Base-by-base conservation (phyloP, 2,888 invertebrate species). In the Aspidiotus destructor region DNA sequence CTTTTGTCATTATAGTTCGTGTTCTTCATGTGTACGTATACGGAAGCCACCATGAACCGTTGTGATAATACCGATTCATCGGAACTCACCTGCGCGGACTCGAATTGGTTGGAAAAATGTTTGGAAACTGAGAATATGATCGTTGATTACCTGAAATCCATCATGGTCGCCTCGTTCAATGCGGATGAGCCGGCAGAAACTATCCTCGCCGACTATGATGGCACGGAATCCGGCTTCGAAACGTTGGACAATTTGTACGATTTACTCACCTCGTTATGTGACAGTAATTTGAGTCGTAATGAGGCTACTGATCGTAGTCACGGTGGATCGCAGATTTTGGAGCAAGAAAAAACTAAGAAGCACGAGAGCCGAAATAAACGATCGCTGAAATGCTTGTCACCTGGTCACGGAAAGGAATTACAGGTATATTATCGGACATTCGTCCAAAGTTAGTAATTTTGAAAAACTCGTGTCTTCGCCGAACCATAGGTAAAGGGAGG, bases 81-180 rank as follows among this genome's bases (percentile, higher is more conserved):
- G 54, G 57, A 57, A 13, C 57, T 42, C 42, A n/a, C 13, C 10
- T 11, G 13, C 5, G 5, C 11, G n/a, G 64, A 64, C 40, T 17
- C 57, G 11, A 57, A 68, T 54, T 68, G 61, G 68, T 40, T 68
- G 41, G 53, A 61, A 10, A 60, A 60, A 61, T 68, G 60, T 42
- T 40, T 61, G 15, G 60, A 68, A 17, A 60, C 68, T n/a, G 68
- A 68, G 41, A 68, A 68, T 41, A 15, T 68, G 7, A 61, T 68
- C 41, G 15, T 68, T 10, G 68, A 61, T 42, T 68, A 68, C n/a
- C 13, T 68, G 15, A 68, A 61, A 54, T 61, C 54, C 41, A 15
- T 68, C 10, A 68, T 54, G 9, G 48, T 68, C 13, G 60, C 60
- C 2, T 60, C 68, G n/a, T 41, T 42, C 0, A 52, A 57, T 13